Conservation (phyloP, 1,140 invertebrate species). For the Bombyx mori region ASM3026992v2 NC_085110.1:1396501-1397000, state of each 20-base stretch:
- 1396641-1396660: too few relatives aligned
- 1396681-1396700: too few relatives aligned
- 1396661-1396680: too few relatives aligned
- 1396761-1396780: background rate
- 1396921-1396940: conserved; percentile 24
- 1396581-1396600: too few relatives aligned
- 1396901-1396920: conserved; percentile 35
- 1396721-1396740: too few relatives aligned
- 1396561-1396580: too few relatives aligned
- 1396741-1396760: background rate
- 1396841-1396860: conserved; percentile 32
- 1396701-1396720: too few relatives aligned
- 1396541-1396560: too few relatives aligned
- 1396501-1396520: too few relatives aligned
- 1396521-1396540: too few relatives aligned
- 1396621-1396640: too few relatives aligned
- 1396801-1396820: conserved; percentile 45
- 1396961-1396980: conserved; percentile 26
- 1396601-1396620: too few relatives aligned
- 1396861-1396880: conserved; percentile 40
- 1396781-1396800: conserved; percentile 16
- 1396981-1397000: conserved; percentile 18
- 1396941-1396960: conserved; percentile 41
- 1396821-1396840: conserved; percentile 52
- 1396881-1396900: conserved; percentile 37